Evolutionary conservation across 2,888 invertebrate genomes (phyloP).

Genomic region (Acheta domesticus): DNA sequence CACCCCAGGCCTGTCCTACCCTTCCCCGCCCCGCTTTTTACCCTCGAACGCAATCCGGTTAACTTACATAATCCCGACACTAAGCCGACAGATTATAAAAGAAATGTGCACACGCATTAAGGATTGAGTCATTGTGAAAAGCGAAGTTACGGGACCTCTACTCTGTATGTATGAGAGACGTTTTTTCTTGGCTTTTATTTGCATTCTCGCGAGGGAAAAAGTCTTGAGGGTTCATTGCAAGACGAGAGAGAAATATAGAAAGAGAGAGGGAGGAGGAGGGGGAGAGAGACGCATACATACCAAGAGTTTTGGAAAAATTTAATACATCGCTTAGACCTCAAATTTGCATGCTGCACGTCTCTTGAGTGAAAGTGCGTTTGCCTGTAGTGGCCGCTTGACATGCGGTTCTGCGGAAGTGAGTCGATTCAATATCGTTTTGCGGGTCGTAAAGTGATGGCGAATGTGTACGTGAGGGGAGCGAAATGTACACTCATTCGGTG

Average conservation of each 20-base stretch:
- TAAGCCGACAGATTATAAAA: constrained; percentile 18
- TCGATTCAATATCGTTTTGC: not conserved
- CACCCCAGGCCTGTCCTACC: not conserved
- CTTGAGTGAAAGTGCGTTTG: not conserved
- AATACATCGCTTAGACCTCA: not conserved
- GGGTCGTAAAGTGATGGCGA: not conserved
- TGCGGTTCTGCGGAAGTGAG: not conserved
- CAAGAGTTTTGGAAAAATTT: constrained; percentile 1
- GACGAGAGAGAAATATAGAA: not conserved
- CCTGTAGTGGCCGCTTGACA: not conserved
- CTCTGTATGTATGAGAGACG: constrained; percentile 9
- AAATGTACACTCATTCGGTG: too few species aligned
- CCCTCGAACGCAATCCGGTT: not conserved
- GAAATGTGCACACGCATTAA: constrained; percentile 7
- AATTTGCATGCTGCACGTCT: not conserved
- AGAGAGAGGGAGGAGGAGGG: too few species aligned
- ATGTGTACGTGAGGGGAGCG: not conserved
- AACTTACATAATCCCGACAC: constrained; percentile 18
- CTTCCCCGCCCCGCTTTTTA: not conserved
- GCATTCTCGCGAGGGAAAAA: not conserved
- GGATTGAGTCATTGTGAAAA: not conserved
- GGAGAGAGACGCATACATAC: not conserved
- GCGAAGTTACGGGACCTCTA: not conserved
- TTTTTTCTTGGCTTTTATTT: not conserved
- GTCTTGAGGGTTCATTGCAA: not conserved